Evolutionary conservation across 2,888 invertebrate genomes (phyloP), one percentile per base, ranked within the genome.

Genomic region (Scrobipalpa costella): DNA sequence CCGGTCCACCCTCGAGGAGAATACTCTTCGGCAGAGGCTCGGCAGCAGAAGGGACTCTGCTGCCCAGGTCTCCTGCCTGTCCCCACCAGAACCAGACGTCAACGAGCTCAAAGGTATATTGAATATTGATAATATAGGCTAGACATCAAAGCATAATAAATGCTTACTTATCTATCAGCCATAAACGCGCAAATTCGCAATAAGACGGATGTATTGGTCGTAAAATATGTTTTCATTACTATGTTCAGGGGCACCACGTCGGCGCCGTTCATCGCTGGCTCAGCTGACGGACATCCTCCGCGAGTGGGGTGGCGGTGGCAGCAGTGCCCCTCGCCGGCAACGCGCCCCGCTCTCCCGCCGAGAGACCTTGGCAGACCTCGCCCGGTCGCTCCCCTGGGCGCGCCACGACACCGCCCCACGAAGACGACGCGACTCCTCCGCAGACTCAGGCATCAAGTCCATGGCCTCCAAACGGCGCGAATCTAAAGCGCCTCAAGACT

Each of bases 11-110:
- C 79, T 94, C 78, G 97, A 97, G 83, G 97, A 97, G 86, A 95
- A 95, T 57, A 97, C 97, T 33, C 92, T 97, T 73, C 93, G 96
- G 64, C 97, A 97, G 84, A 93, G 97, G 65, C 93, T 97, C 65
- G 97, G 97, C 70, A 97, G 95, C 68, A 93, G 97, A 65, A 92
- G 97, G 68, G 97, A 98, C 85, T 97, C 97, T 0, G 96, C 97
- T n/a, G 96, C 97, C 0, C 98, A 98, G 88, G 97, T 98, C 71
- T 94, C 95, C 76, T 94, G 94, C 81, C 93, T 96, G 55, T 96
- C 97, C 33, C 97, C 97, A 61, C 97, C 97, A 64, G 96, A 96
- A 77, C 94, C 95, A 73, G 95, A 96, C 69, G 95, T 94, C 68
- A 93, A 92, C 63, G 89, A 90, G 67, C 77, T 80, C 63, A 79